phyloP scores from a whole-genome alignment of 2,113 vertebrate genomes.

The human region DNA sequence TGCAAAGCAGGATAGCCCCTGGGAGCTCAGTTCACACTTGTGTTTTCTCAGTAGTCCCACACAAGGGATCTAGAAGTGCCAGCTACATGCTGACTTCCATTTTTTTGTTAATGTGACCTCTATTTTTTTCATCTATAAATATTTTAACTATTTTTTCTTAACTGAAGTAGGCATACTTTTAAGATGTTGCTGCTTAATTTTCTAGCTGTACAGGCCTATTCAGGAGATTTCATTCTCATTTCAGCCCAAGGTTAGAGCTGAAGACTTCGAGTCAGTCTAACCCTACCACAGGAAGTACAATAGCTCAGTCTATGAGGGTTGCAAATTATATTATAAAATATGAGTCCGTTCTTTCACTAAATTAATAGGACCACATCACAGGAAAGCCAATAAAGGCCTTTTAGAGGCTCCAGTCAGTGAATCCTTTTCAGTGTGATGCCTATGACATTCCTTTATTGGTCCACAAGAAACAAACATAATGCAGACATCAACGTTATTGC shows the following conservation, averaged over 20 bases:
- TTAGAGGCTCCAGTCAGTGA: neutral
- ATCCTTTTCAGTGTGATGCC: constrained; percentile 40
- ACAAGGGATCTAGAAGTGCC: neutral
- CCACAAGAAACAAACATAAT: constrained; percentile 22
- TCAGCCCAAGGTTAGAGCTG: neutral
- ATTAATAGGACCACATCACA: constrained; percentile 25
- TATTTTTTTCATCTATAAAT: neutral
- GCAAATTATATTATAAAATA: constrained; percentile 48
- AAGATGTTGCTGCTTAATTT: neutral
- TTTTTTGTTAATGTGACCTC: neutral
- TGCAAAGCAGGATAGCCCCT: neutral
- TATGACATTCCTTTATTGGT: constrained; percentile 48
- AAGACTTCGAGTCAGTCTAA: neutral
- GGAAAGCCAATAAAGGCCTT: constrained; percentile 57
- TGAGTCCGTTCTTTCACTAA: neutral
- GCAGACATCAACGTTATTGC: neutral
- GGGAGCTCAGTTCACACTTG: neutral
- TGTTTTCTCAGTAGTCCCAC: neutral
- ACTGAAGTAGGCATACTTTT: neutral
- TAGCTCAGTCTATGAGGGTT: neutral
- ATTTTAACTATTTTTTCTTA: neutral
- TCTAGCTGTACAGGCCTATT: neutral
- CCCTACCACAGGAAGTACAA: neutral
- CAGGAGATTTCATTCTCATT: neutral
- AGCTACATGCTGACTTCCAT: neutral